Evolutionary conservation across 1,140 invertebrate genomes (phyloP), one percentile per base, ranked within the genome.

Genomic region (Manduca sexta): DNA sequence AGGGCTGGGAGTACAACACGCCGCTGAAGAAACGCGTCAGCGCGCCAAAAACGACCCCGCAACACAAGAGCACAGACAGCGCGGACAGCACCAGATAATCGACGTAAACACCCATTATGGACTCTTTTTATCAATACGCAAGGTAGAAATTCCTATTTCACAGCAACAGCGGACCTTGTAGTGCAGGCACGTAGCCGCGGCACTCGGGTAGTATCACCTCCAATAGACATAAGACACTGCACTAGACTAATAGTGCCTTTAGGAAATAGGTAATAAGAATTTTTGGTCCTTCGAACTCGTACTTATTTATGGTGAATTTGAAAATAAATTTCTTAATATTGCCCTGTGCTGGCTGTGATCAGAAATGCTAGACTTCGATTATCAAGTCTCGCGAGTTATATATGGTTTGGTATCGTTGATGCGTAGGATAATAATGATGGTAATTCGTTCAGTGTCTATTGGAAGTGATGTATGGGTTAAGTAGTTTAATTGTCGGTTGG

Each of bases 1-100:
- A 87, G 12, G 85, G 81, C 2, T 87, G 85, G 85, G 79, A 85
- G 52, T 87, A 81, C 60, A 83, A 71, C 37, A 60, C 60, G 16
- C 82, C 85, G 2, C 71, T 87, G 12, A 78, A 57, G 15, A 80
- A 77, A 34, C 71, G 85, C 0, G 18, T 70, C 4, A 69, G 74
- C 29, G 0, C 46, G 1, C 3, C 39, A 5, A 67, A 60, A 18
- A 46, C 47, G 1, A 45, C 66, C 14, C 59, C 66, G 7, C 62
- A 61, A 44, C 59, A 53, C 43, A 76, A 67, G 26, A 30, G 52
- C 21, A 44, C 57, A 15, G 73, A 73, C 11, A 63, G 33, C 51
- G 45, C 63, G 7, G 77, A 76, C 5, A 57, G 55, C 43, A 59
- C 73, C 35, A 83, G 80, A 76, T 84, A 84, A 84, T 84, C 65